Percentiles rank a stretch among this genome's conserved stretches.
Evolutionary conservation across 2,888 invertebrate species (phyloP).

Genomic region (Augiades crinisus): DNA sequence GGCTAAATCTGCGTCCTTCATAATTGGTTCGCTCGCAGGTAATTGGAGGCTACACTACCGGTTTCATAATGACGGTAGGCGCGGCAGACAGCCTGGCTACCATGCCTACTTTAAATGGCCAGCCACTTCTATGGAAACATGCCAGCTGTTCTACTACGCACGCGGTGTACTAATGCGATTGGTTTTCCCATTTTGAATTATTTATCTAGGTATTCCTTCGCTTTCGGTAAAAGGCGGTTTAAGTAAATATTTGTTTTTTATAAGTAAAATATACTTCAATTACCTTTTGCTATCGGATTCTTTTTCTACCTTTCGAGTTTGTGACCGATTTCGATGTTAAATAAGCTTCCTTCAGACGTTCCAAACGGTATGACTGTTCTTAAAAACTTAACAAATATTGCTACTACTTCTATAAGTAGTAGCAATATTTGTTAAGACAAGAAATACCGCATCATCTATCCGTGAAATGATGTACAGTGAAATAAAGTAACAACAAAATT

Average conservation of each 20-base stretch:
- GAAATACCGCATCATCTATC: too few species aligned
- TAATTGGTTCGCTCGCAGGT: conserved; percentile 25
- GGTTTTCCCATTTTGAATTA: conserved; percentile 11
- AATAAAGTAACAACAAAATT: conserved; percentile 1
- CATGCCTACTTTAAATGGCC: conserved; percentile 10
- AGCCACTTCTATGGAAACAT: conserved; percentile 12
- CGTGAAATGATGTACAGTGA: background rate
- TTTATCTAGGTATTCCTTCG: background rate
- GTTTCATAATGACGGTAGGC: conserved; percentile 33
- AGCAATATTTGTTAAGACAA: too few species aligned
- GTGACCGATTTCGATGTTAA: too few species aligned
- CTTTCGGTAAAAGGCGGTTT: too few species aligned
- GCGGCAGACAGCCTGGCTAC: conserved; percentile 40
- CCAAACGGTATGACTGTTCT: too few species aligned
- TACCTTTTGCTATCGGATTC: too few species aligned
- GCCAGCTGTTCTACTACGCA: background rate
- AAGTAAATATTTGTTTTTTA: too few species aligned
- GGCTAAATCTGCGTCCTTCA: conserved; percentile 17
- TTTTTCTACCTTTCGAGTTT: too few species aligned
- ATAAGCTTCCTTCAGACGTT: too few species aligned
- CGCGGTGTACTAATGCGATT: conserved; percentile 3
- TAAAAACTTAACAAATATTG: too few species aligned
- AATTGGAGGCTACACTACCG: conserved; percentile 28
- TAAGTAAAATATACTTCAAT: too few species aligned
- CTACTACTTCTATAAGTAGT: too few species aligned